A percentile compares a stretch with the other conserved stretches of the same genome.
Conservation (phyloP, 2,888 invertebrate species). For the Chelonus formosanus region DNA sequence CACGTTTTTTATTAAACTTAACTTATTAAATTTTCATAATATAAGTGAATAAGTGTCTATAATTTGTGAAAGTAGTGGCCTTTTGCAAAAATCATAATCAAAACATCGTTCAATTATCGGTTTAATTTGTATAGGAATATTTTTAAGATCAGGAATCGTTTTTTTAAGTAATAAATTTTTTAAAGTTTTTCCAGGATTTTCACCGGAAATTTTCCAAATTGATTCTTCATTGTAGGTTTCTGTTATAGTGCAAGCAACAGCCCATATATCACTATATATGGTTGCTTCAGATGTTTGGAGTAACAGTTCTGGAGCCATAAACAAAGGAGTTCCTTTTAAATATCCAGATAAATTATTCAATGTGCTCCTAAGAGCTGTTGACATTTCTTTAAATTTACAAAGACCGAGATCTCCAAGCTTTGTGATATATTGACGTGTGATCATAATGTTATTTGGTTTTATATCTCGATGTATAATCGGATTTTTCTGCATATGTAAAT, state of each 20-base stretch:
- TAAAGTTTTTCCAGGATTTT: not conserved
- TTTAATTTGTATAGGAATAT: not conserved
- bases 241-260: not conserved
- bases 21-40: too few relatives aligned
- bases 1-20: too few relatives aligned
- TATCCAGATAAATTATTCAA: not conserved
- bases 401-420: conserved; percentile 3
- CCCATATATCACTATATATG: conserved; percentile 1
- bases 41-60: too few relatives aligned
- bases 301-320: not conserved
- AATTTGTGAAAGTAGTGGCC: too few relatives aligned
- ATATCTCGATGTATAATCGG: conserved; percentile 1
- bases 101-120: too few relatives aligned
- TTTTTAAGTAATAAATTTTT: not conserved
- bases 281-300: not conserved
- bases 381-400: not conserved
- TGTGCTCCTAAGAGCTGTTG: not conserved
- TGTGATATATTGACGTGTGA: not conserved
- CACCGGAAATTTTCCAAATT: not conserved
- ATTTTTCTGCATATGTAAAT: not conserved
- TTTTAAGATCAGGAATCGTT: not conserved
- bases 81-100: too few relatives aligned
- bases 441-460: conserved; percentile 8
- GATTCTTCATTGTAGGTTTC: not conserved
- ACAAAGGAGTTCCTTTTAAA: not conserved